Evolutionary conservation across 2,113 vertebrate species (phyloP).

Genomic region (Anoura caudifer): DNA sequence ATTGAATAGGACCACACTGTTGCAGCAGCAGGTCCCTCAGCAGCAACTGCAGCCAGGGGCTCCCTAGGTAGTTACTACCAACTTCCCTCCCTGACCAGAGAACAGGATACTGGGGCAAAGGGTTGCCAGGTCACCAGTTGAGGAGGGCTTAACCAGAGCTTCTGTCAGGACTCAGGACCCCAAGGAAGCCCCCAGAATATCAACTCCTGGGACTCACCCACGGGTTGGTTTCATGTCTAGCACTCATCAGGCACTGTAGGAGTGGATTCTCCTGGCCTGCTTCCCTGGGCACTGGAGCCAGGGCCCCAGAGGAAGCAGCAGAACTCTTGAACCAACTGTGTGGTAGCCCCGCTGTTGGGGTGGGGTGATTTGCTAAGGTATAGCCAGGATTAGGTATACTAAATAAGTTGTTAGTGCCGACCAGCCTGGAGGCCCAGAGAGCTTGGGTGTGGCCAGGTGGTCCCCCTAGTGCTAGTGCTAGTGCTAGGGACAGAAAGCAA

Average conservation of each 20-base stretch:
- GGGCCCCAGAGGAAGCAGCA: too few species aligned
- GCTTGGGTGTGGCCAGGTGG: background rate
- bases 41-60: background rate
- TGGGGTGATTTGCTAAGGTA: background rate
- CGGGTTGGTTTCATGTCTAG: rapidly evolving
- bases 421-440: background rate
- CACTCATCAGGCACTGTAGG: too few species aligned
- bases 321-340: background rate
- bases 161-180: background rate
- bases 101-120: background rate
- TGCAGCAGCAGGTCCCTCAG: background rate
- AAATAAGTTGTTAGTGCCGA: too few species aligned
- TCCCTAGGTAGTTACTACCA: background rate
- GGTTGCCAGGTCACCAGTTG: too few species aligned
- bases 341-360: background rate
- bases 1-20: background rate
- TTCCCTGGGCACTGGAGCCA: background rate
- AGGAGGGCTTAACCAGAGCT: background rate
- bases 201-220: rapidly evolving
- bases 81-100: rapidly evolving
- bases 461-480: background rate
- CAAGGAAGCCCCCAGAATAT: too few species aligned
- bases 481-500: background rate
- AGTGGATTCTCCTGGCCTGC: background rate
- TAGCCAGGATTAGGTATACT: background rate